These are phyloP conservation scores for Sipunculus nudus DNA, from an alignment of 2,888 invertebrate species.

Conservation along the genomic window DNA sequence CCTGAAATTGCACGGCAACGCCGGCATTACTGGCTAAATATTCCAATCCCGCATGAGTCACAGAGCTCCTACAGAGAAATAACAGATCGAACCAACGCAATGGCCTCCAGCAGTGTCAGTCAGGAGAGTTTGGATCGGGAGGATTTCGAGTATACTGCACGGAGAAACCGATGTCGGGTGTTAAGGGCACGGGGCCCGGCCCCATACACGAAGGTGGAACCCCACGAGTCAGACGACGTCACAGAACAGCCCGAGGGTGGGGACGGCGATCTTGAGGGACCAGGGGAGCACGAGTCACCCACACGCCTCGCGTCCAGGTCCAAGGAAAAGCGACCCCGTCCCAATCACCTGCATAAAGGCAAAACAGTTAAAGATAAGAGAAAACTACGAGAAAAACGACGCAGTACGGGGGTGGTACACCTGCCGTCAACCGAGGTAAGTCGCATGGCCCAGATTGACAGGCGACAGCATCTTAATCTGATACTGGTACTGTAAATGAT, in stretches of 20 bases:
- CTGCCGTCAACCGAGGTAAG: conserved; percentile 72
- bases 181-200: conserved; percentile 68
- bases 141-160: conserved; percentile 70
- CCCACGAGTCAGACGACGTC: conserved; percentile 40
- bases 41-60: no score
- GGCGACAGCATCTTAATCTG: no score
- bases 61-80: no score
- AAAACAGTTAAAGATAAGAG: conserved; percentile 72
- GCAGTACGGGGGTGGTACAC: conserved; percentile 73
- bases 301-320: conserved; percentile 63
- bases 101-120: conserved; percentile 74
- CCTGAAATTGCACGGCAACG: no score
- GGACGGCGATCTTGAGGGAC: conserved; percentile 33
- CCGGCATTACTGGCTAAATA: no score
- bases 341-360: conserved; percentile 71
- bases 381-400: conserved; percentile 72
- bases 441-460: no score
- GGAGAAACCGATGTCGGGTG: conserved; percentile 70
- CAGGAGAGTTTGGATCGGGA: conserved; percentile 72
- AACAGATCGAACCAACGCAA: no score
- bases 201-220: conserved; percentile 29
- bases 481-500: no score
- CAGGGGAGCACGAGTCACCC: conserved; percentile 62
- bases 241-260: conserved; percentile 18
- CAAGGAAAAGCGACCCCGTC: conserved; percentile 65